A percentile compares a stretch with the other conserved stretches of the same genome.
Evolutionary conservation across 2,113 vertebrate species (phyloP).

Genomic region (Ramphastos sulfuratus): DNA sequence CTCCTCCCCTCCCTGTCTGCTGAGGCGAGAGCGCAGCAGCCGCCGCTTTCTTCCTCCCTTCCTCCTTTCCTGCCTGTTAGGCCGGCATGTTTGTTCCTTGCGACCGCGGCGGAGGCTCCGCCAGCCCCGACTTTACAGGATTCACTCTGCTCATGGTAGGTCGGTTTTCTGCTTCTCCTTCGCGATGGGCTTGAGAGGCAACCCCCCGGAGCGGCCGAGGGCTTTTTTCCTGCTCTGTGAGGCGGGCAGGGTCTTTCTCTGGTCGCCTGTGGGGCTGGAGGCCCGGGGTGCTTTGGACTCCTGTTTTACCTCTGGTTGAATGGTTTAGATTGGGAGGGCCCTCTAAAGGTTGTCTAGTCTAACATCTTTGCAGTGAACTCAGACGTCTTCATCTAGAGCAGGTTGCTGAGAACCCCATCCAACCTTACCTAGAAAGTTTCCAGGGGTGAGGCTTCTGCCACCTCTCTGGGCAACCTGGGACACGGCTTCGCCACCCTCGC

Average conservation of each 20-base stretch:
- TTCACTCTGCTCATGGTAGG: slow-evolving; percentile 90
- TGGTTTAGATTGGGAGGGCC: background rate
- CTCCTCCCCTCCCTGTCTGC: background rate
- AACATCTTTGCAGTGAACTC: background rate
- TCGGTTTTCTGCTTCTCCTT: background rate
- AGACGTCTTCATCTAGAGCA: background rate
- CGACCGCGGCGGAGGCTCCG: background rate
- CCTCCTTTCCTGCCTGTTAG: fast-evolving
- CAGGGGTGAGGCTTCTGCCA: background rate
- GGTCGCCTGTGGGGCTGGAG: too few species aligned
- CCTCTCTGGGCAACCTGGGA: background rate
- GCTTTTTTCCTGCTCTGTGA: background rate
- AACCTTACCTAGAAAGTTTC: background rate
- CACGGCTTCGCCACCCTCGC: background rate
- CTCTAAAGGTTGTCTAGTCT: background rate
- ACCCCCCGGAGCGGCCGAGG: background rate
- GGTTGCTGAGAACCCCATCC: background rate
- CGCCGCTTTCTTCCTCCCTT: background rate
- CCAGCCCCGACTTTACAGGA: slow-evolving; percentile 71
- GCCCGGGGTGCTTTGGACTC: background rate
- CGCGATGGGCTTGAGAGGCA: too few species aligned
- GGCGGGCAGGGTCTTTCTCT: background rate
- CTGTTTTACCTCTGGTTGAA: background rate
- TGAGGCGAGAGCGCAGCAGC: background rate
- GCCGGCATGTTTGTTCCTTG: slow-evolving; percentile 84